A percentile compares a stretch with the other conserved stretches of the same genome.
Conservation (phyloP, 2,888 invertebrate genomes). For the Leucania comma region DNA sequence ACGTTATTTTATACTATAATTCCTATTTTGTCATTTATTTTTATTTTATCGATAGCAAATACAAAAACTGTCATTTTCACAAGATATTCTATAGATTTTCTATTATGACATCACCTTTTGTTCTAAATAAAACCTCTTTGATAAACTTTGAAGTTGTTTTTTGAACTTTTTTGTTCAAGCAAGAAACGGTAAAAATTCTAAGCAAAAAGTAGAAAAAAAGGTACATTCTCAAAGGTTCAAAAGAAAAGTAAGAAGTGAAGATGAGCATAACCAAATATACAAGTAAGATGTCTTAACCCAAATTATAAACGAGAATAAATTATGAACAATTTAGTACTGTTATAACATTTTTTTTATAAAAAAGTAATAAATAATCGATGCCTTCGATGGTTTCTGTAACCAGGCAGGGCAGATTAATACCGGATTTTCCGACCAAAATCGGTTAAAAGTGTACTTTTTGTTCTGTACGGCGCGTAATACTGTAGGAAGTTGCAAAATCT, state of each 20-base stretch:
- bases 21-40: not conserved
- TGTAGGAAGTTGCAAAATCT: not conserved
- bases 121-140: not conserved
- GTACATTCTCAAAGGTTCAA: constrained; percentile 15
- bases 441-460: no score
- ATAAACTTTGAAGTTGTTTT: not conserved
- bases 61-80: not conserved
- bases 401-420: not conserved
- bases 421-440: not conserved
- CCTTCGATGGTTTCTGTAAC: not conserved
- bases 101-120: not conserved
- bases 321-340: constrained; percentile 12
- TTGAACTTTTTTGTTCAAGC: not conserved
- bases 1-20: not conserved
- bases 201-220: not conserved
- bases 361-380: not conserved
- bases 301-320: constrained; percentile 6
- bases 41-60: not conserved
- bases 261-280: constrained; percentile 5
- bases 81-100: not conserved
- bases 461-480: no score
- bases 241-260: not conserved
- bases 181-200: not conserved
- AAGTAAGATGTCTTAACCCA: not conserved
- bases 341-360: no score